Conservation (phyloP, 2,888 invertebrate species). For the Galerucella nymphaeae region DNA sequence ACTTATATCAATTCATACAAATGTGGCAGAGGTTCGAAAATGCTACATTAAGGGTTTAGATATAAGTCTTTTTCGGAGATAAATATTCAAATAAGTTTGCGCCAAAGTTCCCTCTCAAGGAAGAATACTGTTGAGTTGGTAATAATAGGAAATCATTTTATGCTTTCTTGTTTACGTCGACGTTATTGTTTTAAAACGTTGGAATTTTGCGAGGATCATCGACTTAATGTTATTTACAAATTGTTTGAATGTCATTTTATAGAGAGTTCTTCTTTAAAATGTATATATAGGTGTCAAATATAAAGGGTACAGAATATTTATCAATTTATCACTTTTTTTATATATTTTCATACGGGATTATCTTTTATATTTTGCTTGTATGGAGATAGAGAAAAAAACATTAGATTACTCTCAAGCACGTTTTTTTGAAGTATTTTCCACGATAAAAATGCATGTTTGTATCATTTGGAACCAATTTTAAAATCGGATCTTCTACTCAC, state of each 20-base stretch:
- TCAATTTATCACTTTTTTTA: too few species aligned
- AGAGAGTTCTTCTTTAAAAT: background rate
- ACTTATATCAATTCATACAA: constrained; percentile 12
- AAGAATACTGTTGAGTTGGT: background rate
- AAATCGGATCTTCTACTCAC: too few species aligned
- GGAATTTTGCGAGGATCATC: background rate
- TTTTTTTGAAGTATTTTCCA: too few species aligned
- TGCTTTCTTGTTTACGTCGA: constrained; percentile 2
- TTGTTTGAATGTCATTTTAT: background rate
- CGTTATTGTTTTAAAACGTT: constrained; percentile 1
- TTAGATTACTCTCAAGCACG: too few species aligned
- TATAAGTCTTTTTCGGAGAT: background rate
- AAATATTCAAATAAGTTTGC: constrained; percentile 15
- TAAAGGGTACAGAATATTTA: too few species aligned
- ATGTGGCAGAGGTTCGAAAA: constrained; percentile 4
- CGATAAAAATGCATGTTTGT: too few species aligned
- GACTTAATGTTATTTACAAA: background rate
- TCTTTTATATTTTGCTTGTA: too few species aligned
- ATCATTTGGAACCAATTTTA: too few species aligned
- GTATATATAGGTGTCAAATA: background rate
- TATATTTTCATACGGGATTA: too few species aligned
- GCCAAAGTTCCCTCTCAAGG: background rate
- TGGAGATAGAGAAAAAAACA: too few species aligned
- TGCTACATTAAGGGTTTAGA: constrained; percentile 13
- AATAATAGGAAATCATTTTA: constrained; percentile 13